phyloP scores from a whole-genome alignment of 1,140 invertebrate species.

The Phortica variegata region DNA sequence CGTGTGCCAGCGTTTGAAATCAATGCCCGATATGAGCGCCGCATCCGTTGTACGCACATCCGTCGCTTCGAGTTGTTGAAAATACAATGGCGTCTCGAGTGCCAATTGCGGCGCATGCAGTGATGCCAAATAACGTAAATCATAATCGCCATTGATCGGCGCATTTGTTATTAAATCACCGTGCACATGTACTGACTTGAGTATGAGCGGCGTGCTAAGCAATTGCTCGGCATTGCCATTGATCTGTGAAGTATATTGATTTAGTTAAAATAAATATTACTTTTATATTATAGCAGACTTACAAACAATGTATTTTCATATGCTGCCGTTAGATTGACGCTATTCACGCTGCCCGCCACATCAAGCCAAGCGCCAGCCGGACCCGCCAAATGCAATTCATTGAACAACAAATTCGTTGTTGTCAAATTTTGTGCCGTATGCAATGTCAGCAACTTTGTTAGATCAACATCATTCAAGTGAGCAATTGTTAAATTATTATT shows the following conservation, averaged over 20 bases:
- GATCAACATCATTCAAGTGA: slow-evolving; percentile 33
- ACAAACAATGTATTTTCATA: slow-evolving; percentile 47
- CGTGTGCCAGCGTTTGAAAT: slow-evolving; percentile 36
- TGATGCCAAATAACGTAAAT: slow-evolving; percentile 36
- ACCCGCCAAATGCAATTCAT: slow-evolving; percentile 31
- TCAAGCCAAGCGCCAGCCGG: slow-evolving; percentile 19
- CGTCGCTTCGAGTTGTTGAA: slow-evolving; percentile 24
- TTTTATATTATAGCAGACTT: slow-evolving; percentile 1
- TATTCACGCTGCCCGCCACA: slow-evolving; percentile 28
- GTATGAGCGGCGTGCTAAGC: slow-evolving; percentile 31
- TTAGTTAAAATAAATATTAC: not conserved
- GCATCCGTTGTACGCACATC: slow-evolving; percentile 20
- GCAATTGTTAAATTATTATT: slow-evolving; percentile 26
- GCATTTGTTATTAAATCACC: slow-evolving; percentile 12
- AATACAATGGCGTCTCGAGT: slow-evolving; percentile 39
- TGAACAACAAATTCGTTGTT: slow-evolving; percentile 11
- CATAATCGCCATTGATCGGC: slow-evolving; percentile 28
- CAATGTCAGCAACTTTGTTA: slow-evolving; percentile 31
- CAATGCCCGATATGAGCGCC: slow-evolving; percentile 30
- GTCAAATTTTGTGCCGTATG: slow-evolving; percentile 34
- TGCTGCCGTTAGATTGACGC: slow-evolving; percentile 27
- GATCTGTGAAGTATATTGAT: slow-evolving; percentile 15
- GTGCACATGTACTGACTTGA: slow-evolving; percentile 22
- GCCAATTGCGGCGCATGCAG: slow-evolving; percentile 14
- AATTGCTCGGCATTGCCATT: slow-evolving; percentile 20